Evolutionary conservation across 2,797 vertebrate species (phyloP).

Genomic region (Phyllotis vaccarum): DNA sequence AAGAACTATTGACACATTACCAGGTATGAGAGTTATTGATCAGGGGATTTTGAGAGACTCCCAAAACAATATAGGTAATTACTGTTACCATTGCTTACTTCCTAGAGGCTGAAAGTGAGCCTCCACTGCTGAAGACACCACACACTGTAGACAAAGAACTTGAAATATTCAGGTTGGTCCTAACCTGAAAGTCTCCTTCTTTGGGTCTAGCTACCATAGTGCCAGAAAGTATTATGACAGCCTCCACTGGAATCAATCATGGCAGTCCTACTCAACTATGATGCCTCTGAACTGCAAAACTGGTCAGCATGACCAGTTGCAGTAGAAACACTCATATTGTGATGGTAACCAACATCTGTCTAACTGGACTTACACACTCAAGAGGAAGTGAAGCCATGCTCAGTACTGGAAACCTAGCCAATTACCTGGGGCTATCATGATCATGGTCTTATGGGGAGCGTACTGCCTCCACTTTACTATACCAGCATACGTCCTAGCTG

Average conservation of each 20-base stretch:
- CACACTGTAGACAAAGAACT: not conserved
- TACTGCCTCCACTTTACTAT: not conserved
- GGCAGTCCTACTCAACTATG: not conserved
- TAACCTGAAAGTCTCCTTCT: not conserved
- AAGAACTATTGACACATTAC: conserved; percentile 4
- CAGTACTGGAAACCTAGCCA: not conserved
- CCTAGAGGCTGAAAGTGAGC: not conserved
- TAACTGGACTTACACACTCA: not conserved
- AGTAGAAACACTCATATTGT: not conserved
- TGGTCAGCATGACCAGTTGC: not conserved
- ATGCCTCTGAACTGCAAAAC: not conserved
- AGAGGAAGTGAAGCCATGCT: not conserved
- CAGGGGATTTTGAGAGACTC: not conserved
- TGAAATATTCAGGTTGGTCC: not conserved
- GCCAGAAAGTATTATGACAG: too few species aligned
- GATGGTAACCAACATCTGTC: not conserved
- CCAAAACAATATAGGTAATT: not conserved
- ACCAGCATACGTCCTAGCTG: not conserved
- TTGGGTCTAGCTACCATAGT: not conserved
- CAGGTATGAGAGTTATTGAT: not conserved
- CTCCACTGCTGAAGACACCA: not conserved
- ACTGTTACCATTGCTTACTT: not conserved
- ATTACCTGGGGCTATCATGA: not conserved
- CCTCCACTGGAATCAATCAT: not conserved
- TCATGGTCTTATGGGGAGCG: not conserved